Evolutionary conservation across 2,113 vertebrate genomes (phyloP), one percentile per base, ranked within the genome.

Genomic region (Corythaixoides concolor): DNA sequence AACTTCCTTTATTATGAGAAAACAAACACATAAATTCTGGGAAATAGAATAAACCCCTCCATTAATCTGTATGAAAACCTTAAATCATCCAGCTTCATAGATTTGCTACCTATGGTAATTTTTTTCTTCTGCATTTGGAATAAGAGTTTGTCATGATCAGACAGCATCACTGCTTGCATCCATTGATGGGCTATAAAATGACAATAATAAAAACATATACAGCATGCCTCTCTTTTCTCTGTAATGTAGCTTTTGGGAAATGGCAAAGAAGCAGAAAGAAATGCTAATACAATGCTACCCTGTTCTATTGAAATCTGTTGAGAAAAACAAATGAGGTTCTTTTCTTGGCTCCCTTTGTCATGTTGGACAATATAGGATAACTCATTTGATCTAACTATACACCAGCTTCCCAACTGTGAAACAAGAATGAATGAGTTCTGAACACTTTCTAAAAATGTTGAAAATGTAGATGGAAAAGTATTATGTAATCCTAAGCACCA

Each of bases 1-100:
- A 96, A 92, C 96, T 97, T 97, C 95, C 96, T 97, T 97, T 97
- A 97, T 97, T 97, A 93, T 90, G 67, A 95, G 82, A 97, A 97
- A 97, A 97, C 94, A 96, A 97, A 87, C 88, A 89, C 95, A 97
- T 97, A 95, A 96, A 96, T 97, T 92, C 95, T 96, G 93, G 90
- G 97, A 97, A 96, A 97, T 89, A 92, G 86, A 90, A 93, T 88
- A 93, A 90, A 97, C 27, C 69, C 53, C 78, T 86, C 75, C 60
- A 95, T 93, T 93, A 96, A 95, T 97, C 69, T 92, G 37, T 35
- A 79, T 90, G 93, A 95, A 95, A 88, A 75, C 35, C 50, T 95
- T 95, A 96, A 95, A 93, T 97, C 87, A 85, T 94, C 79, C 66
- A 73, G 87, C 74, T 91, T 83, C 59, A 67, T 83, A 35, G 32